A percentile compares a stretch with the other conserved stretches of the same genome.
phyloP scores from a whole-genome alignment of 2,888 invertebrate species.

The Dasysyrphus albostriatus region DNA sequence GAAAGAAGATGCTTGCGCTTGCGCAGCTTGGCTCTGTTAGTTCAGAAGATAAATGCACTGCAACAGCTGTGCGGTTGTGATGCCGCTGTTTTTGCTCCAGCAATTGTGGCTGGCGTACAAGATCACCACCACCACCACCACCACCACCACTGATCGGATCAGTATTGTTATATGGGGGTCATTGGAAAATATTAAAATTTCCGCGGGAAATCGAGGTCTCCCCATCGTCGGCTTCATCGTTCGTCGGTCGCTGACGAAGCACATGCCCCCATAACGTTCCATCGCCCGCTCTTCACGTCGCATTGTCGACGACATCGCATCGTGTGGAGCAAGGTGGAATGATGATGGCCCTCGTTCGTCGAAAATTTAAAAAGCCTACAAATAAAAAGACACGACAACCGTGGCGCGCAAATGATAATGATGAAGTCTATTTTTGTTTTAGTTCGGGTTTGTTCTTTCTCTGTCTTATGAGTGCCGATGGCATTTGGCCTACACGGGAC shows the following conservation, averaged over 20 bases:
- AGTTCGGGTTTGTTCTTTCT: conserved; percentile 26
- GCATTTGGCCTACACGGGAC: conserved; percentile 74
- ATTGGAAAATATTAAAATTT: conserved; percentile 75
- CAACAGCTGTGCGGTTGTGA: conserved; percentile 50
- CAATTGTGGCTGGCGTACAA: conserved; percentile 46
- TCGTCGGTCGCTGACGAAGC: neutral
- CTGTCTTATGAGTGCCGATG: conserved; percentile 54
- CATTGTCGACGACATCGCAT: neutral
- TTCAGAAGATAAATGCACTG: conserved; percentile 58
- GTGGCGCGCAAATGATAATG: conserved; percentile 66
- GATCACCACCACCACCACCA: conserved; percentile 23
- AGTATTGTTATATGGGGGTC: conserved; percentile 75
- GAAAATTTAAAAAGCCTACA: conserved; percentile 61
- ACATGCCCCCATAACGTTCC: conserved; percentile 5
- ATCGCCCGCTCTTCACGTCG: neutral
- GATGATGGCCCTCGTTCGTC: conserved; percentile 65
- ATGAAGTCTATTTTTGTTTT: conserved; percentile 48
- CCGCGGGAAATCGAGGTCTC: conserved; percentile 68
- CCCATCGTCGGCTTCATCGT: neutral
- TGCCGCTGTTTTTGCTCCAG: conserved; percentile 28
- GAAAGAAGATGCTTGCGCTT: conserved; percentile 46
- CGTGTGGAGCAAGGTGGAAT: conserved; percentile 71
- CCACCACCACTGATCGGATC: conserved; percentile 55
- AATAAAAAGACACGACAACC: conserved; percentile 57
- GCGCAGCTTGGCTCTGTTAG: conserved; percentile 12